A percentile compares a stretch with the other conserved stretches of the same genome.
These are phyloP conservation scores for Hypsibius dujardini DNA, from an alignment of 1,140 invertebrate species.

Conservation along the genomic window DNA sequence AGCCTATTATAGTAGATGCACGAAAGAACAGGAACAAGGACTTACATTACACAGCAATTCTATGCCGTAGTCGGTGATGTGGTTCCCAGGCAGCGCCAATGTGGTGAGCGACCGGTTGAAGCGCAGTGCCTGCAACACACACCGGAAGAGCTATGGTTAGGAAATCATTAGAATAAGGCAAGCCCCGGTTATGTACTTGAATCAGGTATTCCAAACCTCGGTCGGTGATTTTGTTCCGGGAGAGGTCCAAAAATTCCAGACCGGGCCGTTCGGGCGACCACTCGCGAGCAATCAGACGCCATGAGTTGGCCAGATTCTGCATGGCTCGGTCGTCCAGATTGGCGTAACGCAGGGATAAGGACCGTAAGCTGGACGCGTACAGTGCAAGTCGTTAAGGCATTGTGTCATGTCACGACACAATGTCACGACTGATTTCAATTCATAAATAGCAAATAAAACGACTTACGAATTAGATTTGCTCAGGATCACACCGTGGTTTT, in stretches of 20 bases:
- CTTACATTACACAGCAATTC: background rate
- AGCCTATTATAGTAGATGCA: background rate
- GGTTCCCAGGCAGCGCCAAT: background rate
- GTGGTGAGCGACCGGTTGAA: constrained; percentile 8
- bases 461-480: background rate
- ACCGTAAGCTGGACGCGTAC: background rate
- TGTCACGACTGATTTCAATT: background rate
- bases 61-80: background rate
- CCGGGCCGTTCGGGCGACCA: constrained; percentile 12
- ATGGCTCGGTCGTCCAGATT: background rate
- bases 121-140: background rate
- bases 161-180: background rate
- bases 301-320: background rate
- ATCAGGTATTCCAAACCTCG: background rate
- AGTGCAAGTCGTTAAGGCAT: no score
- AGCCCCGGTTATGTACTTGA: background rate
- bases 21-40: background rate
- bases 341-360: background rate
- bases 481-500: constrained; percentile 11
- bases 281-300: background rate
- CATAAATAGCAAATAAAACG: background rate
- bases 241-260: background rate
- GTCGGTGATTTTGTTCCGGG: background rate
- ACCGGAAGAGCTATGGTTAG: background rate
- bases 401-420: background rate